Base-by-base conservation (phyloP, 2,888 invertebrate genomes). In the Megalurothrips usitatus region DNA sequence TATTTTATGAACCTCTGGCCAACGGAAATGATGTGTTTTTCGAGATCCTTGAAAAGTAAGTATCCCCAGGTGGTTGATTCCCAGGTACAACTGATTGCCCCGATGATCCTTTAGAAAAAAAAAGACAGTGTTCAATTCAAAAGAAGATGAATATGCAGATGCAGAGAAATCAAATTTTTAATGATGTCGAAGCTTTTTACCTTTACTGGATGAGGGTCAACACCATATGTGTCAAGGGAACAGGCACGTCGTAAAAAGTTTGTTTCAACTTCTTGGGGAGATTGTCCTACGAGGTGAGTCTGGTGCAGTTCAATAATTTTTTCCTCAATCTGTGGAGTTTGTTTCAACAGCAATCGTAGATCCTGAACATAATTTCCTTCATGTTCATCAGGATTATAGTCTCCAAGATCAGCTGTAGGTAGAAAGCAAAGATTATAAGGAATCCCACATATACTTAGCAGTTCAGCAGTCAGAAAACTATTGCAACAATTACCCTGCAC, bases 121-220 rank as follows among this genome's bases (percentile, higher is more conserved):
- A 17, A 78, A 75, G 9, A 47, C n/a, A 48, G 63, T 79, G 2
- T 34, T 28, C 2, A 8, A 79, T 68, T 17, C 23, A 68, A 79
- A 34, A 49, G 28, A 6, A 79, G 8, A 34, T 79, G 17, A 34
- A 43, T 9, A 75, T 23, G 12, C 23, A 2, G 6, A 11, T 75
- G 10, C 26, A 10, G 52, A 52, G 14, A 12, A 47, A 17, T n/a
- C 80, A 47, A 26, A n/a, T n/a, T n/a, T n/a, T n/a, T n/a, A n/a
- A 78, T 79, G 1, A 78, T 79, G 43, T 75, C 23, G 52, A 19
- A 19, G 49, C 17, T n/a, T 83, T 85, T 85, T 87, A 96, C 96
- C 91, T 98, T 99, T 49, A 99, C 98, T 82, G 97, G 96, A 90
- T 98, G 97, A 14, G 98, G 99, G 89, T 99, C 98, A 58, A 99